Conservation (phyloP, 2,797 vertebrate species). For the Megalops cyprinoides region DNA sequence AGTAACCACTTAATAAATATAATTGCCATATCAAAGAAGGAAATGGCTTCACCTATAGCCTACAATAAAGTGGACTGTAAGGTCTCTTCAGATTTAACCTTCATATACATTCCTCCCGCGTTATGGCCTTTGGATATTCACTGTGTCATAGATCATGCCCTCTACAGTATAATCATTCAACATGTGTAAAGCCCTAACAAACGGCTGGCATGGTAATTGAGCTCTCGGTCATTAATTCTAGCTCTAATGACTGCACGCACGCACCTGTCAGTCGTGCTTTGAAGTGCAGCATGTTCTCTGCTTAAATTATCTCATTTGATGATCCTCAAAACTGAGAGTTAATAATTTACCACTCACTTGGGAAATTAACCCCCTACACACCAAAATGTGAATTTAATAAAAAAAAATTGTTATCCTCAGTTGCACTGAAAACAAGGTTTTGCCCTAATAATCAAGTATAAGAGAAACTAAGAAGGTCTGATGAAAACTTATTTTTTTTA, state of each 20-base stretch:
- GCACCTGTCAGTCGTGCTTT: background rate
- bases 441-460: no score
- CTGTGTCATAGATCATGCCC: background rate
- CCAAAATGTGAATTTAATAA: no score
- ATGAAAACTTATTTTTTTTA: no score
- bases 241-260: background rate
- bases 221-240: slow-evolving; percentile 16
- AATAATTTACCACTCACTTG: background rate
- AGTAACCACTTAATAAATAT: background rate
- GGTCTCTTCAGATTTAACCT: background rate
- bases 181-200: background rate
- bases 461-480: no score
- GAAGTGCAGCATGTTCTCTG: background rate
- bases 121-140: background rate
- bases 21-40: background rate
- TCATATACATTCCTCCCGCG: background rate
- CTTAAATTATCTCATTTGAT: background rate
- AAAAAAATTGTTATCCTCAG: no score
- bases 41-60: background rate
- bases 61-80: background rate
- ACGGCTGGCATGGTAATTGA: background rate
- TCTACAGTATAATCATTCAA: background rate
- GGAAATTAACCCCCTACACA: background rate
- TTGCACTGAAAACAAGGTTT: no score
- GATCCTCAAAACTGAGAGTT: background rate